These are phyloP conservation scores for Chrysolina americana DNA, from an alignment of 2,888 invertebrate genomes.

Conservation along the genomic window DNA sequence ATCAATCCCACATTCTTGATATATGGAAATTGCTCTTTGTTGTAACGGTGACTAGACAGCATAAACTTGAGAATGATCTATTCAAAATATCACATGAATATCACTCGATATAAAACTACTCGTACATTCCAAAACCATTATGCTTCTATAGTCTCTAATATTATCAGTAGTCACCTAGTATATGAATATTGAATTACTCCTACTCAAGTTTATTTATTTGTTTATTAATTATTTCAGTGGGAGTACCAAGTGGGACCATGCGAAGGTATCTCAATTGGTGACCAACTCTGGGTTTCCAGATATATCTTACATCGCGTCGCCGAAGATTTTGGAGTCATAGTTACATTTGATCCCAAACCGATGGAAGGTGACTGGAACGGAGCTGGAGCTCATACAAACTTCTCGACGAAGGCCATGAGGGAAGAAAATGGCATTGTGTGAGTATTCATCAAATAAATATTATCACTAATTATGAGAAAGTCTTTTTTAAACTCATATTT, in stretches of 20 bases:
- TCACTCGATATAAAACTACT: too few relatives aligned
- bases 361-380: conserved; percentile 94
- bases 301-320: conserved; percentile 91
- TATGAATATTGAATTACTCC: too few relatives aligned
- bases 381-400: conserved; percentile 97
- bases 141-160: too few relatives aligned
- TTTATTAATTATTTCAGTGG: conserved; percentile 72
- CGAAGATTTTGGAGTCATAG: conserved; percentile 92
- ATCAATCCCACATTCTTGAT: too few relatives aligned
- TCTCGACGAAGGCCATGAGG: conserved; percentile 94
- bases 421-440: conserved; percentile 88
- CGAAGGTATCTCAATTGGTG: conserved; percentile 85
- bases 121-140: too few relatives aligned
- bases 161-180: too few relatives aligned
- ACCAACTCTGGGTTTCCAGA: conserved; percentile 90
- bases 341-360: conserved; percentile 84
- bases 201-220: too few relatives aligned
- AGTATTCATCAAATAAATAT: conserved; percentile 64
- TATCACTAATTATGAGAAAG: not conserved
- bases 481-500: too few relatives aligned
- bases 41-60: too few relatives aligned
- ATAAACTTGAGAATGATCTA: too few relatives aligned
- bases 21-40: too few relatives aligned
- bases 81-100: too few relatives aligned
- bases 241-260: conserved; percentile 95